Percentiles rank a stretch among this genome's conserved stretches.
These are phyloP conservation scores for Hypselothyrea guttata DNA, from an alignment of 2,888 invertebrate genomes.

Conservation along the genomic window DNA sequence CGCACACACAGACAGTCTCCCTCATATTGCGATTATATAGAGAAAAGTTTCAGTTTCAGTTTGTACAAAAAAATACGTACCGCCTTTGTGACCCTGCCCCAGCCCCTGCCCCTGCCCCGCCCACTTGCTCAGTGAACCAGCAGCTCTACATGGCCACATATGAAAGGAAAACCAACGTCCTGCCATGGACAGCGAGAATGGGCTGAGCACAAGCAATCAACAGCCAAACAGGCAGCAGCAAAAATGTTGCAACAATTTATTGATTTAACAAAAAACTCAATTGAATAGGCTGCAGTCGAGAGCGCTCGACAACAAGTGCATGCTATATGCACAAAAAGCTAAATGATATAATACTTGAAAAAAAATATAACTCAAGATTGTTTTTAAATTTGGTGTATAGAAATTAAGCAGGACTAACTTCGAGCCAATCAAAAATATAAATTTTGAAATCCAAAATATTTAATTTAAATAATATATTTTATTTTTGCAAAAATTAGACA, in stretches of 20 bases:
- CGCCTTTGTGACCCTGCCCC: not conserved
- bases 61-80: conserved; percentile 53
- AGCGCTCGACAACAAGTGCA: not conserved
- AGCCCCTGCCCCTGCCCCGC: not conserved
- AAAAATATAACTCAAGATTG: no score
- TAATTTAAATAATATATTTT: no score
- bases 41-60: conserved; percentile 62
- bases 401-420: no score
- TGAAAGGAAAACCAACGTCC: conserved; percentile 18
- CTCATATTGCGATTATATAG: conserved; percentile 15
- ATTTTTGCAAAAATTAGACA: no score
- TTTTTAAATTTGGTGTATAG: no score
- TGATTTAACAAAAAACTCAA: conserved; percentile 51
- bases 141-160: no score
- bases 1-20: conserved; percentile 6
- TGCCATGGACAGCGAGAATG: conserved; percentile 40
- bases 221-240: no score
- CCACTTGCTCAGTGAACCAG: not conserved
- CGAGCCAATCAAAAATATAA: no score
- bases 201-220: conserved; percentile 52
- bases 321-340: no score
- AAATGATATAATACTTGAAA: no score
- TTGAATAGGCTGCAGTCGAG: not conserved
- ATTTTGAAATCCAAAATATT: no score
- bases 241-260: conserved; percentile 62